Base-by-base conservation (phyloP, 37 sponge, comb jelly and placozoan genomes). In the Hormiphora californensis region DNA sequence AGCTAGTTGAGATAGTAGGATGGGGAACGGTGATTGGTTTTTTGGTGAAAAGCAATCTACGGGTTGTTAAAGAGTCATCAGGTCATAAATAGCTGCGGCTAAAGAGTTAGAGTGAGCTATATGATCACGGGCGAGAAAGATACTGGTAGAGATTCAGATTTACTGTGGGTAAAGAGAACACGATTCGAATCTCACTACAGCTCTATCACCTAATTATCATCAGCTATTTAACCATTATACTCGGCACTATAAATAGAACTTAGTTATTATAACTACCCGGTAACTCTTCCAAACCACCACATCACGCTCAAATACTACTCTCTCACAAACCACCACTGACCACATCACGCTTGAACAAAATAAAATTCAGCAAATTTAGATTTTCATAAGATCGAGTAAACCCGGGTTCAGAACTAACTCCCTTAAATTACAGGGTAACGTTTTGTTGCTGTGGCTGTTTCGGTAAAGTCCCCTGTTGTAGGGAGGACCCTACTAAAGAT, bases 361-460 rank as follows among this genome's bases (percentile, higher is more conserved):
- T 23, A 17, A 23, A 7, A 59, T 7, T 9, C 9, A 17, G 53
- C 9, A 17, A 15, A 49, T 49, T 15, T 9, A 17, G 53, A 49
- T 49, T 17, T 15, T 19, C 61, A 30, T 57, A 4, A 57, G 27
- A 15, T 57, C 30, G 27, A 5, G 61, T 57, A 17, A 49, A 49
- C 53, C 53, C 15, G 9, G 15, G 53, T 49, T 15, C 53, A 9
- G 15, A 49, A n/a, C n/a, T n/a, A 9, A 49, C 53, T 15, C 53
- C 15, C 53, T 17, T 9, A 49, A 15, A 17, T 17, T 49, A 49
- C 81, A 73, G 81, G 25, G 81, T 73, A 9, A 73, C 81, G 46
- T 73, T 73, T 36, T 73, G 81, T 17, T 73, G 81, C 46, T 73
- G 81, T 28, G 81, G 81, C 23, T 73, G 81, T n/a, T 73, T 33